Base-by-base conservation (phyloP, 2,888 invertebrate species). In the Lymantria dispar region DNA sequence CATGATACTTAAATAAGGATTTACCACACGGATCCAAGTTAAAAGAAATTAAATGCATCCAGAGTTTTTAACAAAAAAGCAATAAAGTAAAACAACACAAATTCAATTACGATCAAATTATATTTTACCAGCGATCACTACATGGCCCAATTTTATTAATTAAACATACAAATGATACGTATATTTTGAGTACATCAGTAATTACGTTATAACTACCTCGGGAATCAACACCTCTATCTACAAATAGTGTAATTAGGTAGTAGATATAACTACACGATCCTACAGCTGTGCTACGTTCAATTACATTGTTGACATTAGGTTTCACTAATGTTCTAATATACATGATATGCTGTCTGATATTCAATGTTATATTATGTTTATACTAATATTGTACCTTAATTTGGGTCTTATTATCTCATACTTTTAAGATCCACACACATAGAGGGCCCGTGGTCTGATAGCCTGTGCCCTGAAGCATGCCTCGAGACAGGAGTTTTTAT, bases 191-290 rank as follows among this genome's bases (percentile, higher is more conserved):
- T 9, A 43, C 8, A 38, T 38, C 43, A 30, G 14, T 48, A 31
- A 41, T 41, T 22, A 33, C 11, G 12, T 40, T 15, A 38, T 38
- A 38, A 38, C 29, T 14, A 38, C 29, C 30, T 30, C 31, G 43
- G 12, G 13, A 30, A 44, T 44, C 31, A n/a, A 12, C n/a, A 9
- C 36, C 38, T 38, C 38, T 31, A 37, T 31, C 14, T 39, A 48
- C 15, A 40, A 39, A 22, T 39, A 14, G 9, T 14, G 31, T 48
- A 48, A 44, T 48, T 44, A 39, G 43, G 31, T n/a, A 15, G 15
- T 30, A 22, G 14, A 39, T 39, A 43, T 40, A 39, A 31, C 30
- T 44, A 41, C n/a, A 15, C 46, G 15, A 8, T 15, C 40, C 38
- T 14, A 22, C 22, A 22, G 22, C 14, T 46, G 29, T 41, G 41